These are phyloP conservation scores for Oxytorus armatus DNA, from an alignment of 2,888 invertebrate species.

Conservation along the genomic window DNA sequence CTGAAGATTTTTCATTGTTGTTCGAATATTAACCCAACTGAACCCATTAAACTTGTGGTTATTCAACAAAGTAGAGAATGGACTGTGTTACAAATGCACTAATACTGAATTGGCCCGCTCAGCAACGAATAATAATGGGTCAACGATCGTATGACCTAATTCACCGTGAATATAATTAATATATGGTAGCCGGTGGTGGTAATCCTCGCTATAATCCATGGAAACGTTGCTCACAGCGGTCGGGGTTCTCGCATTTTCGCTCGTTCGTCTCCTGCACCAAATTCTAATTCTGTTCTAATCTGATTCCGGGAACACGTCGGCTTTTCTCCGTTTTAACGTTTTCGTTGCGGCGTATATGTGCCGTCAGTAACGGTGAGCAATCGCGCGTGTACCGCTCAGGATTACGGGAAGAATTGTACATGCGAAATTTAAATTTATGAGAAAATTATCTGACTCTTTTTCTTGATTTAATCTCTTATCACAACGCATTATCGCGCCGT, in stretches of 20 bases:
- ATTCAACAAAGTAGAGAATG: conserved; percentile 1
- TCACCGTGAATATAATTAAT: conserved; percentile 15
- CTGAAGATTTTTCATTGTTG: too few species aligned
- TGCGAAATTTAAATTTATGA: too few species aligned
- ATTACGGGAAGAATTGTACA: too few species aligned
- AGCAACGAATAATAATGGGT: conserved; percentile 23
- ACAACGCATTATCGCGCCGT: too few species aligned
- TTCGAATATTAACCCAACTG: background rate
- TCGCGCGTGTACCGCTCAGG: too few species aligned
- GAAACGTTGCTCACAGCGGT: background rate
- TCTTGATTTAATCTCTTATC: too few species aligned
- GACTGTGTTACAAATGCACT: background rate
- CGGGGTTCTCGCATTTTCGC: conserved; percentile 1
- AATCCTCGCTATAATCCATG: background rate
- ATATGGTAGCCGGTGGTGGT: background rate
- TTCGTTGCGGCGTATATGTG: too few species aligned
- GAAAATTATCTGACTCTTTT: too few species aligned
- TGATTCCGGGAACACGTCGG: conserved; percentile 26
- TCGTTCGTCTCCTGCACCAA: conserved; percentile 35
- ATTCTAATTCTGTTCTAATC: conserved; percentile 62
- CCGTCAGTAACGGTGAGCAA: too few species aligned
- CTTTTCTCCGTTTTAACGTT: too few species aligned
- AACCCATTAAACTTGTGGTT: background rate
- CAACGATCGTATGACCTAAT: conserved; percentile 24
- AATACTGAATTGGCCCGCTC: conserved; percentile 11